Percentiles rank a stretch among this genome's conserved stretches.
Evolutionary conservation across 2,797 vertebrate genomes (phyloP).

Genomic region (Varecia variegata): DNA sequence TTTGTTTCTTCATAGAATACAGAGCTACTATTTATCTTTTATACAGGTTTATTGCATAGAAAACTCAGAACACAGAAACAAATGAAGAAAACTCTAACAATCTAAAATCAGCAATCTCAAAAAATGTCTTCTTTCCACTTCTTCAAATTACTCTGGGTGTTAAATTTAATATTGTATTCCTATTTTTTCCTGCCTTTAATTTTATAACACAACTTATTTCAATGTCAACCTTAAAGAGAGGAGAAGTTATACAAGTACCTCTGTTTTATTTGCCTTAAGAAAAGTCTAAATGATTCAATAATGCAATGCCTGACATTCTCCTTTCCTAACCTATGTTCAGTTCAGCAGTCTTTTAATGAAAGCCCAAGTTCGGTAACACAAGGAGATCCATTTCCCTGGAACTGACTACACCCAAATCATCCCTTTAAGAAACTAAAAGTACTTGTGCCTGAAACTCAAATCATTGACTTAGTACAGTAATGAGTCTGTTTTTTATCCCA

Average conservation of each 20-base stretch:
- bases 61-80: background rate
- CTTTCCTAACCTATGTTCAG: background rate
- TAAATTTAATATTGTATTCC: slow-evolving; percentile 5
- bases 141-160: background rate
- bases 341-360: background rate
- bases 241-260: background rate
- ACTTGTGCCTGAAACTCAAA: background rate
- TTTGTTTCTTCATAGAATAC: background rate
- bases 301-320: background rate
- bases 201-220: background rate
- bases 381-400: slow-evolving; percentile 26
- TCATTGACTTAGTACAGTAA: background rate
- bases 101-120: background rate
- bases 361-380: background rate
- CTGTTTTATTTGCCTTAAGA: background rate
- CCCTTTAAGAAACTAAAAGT: background rate
- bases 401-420: background rate
- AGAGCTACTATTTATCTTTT: background rate
- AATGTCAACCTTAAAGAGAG: background rate
- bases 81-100: background rate
- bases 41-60: background rate
- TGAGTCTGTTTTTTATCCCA: background rate
- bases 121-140: background rate
- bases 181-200: background rate
- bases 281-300: background rate